Base-by-base conservation (phyloP, 1,140 invertebrate species). In the Dendroctonus ponderosae region DNA sequence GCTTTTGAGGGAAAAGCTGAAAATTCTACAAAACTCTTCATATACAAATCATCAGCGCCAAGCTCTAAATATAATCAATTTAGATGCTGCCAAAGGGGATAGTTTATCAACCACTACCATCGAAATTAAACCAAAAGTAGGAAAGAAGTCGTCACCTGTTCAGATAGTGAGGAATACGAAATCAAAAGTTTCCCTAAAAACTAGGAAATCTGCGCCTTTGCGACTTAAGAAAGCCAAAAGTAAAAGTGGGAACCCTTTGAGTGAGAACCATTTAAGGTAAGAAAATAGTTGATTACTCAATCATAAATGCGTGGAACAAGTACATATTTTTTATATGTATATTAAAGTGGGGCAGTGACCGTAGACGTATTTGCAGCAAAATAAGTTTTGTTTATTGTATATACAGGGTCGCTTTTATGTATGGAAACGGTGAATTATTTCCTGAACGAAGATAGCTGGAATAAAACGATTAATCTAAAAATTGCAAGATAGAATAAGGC, bases 1-100 rank as follows among this genome's bases (percentile, higher is more conserved):
- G 12, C 38, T 68, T 44, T 67, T 78, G 15, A 68, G 71, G 41
- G 72, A 73, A 57, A 70, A 69, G 54, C 61, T 73, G 12, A 66
- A 69, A 71, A 56, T 71, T 46, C 52, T 71, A 43, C 61, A 67
- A 6, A 68, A 68, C 41, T 40, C 49, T 49, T 39, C 62, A 8
- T 70, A 68, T 59, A 62, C 41, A 6, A 53, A 38, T 44, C 48
- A 56, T 53, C 38, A 12, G 5, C 56, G 40, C 56, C 60, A 50
- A 54, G 61, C 49, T 44, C 14, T 65, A 8, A 65, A 15, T 40
- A 57, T 67, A 41, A n/a, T 67, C 3, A 58, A 70, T 63, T 26
- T 67, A n/a, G 59, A 62, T 48, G 12, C 42, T 43, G 53, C 39
- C 7, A 62, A 38, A 37, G 64, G 49, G 9, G 62, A 68, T 50